phyloP scores from a whole-genome alignment of 2,113 vertebrate species.

The Nipponia nippon region DNA sequence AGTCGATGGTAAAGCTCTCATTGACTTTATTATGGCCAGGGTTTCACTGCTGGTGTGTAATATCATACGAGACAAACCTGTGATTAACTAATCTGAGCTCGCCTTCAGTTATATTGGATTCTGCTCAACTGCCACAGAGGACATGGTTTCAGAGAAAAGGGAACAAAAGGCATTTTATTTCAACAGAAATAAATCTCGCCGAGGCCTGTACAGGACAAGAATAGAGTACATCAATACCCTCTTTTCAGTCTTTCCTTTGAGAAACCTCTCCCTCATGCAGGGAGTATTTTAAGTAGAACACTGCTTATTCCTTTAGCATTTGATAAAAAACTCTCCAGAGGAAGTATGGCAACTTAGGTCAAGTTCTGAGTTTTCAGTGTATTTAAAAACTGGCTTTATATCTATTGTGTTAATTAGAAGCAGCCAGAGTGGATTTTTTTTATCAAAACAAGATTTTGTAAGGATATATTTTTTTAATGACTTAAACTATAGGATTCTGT shows the following conservation, averaged over 20 bases:
- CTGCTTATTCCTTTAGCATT: neutral
- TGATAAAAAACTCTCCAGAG: neutral
- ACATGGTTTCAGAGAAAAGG: neutral
- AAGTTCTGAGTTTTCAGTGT: neutral
- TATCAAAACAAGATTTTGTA: neutral
- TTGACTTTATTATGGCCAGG: neutral
- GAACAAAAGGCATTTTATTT: conserved; percentile 53
- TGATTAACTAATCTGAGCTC: conserved; percentile 14
- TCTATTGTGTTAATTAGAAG: neutral
- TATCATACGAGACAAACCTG: neutral
- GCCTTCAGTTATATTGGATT: neutral
- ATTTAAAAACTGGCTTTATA: neutral
- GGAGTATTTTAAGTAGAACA: neutral
- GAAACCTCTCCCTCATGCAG: neutral
- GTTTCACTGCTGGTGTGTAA: neutral
- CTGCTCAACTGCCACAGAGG: neutral
- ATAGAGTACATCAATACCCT: neutral
- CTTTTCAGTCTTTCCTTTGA: conserved; percentile 16
- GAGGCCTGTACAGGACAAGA: neutral
- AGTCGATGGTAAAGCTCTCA: neutral
- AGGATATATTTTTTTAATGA: neutral
- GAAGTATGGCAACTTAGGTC: neutral
- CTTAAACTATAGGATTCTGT: neutral
- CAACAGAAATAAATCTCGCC: neutral
- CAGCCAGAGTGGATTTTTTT: neutral